Percentiles rank a stretch among this genome's conserved stretches.
Evolutionary conservation across 2,888 invertebrate genomes (phyloP).

Genomic region (Melanargia galathea): DNA sequence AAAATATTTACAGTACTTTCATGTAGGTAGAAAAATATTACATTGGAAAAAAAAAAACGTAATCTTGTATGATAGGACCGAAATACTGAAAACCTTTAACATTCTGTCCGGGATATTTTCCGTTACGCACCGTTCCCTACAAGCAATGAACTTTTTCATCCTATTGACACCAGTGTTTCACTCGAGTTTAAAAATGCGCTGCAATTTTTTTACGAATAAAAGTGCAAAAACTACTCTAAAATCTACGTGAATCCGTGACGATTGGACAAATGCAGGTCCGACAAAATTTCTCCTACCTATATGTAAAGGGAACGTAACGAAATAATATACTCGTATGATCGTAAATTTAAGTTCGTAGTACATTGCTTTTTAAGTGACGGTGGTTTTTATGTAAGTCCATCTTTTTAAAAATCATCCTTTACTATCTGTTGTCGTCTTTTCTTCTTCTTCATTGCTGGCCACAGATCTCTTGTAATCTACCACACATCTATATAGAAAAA

Average conservation of each 20-base stretch:
- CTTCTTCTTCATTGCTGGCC: too few species aligned
- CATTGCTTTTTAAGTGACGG: constrained; percentile 6
- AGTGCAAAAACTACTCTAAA: background rate
- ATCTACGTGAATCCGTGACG: constrained; percentile 1
- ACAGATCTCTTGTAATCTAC: too few species aligned
- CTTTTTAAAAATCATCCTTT: too few species aligned
- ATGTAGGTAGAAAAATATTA: background rate
- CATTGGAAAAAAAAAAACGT: background rate
- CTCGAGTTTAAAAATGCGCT: constrained; percentile 10
- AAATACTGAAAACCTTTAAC: background rate
- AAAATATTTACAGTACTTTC: background rate
- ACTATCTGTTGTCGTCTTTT: too few species aligned
- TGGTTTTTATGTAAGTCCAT: too few species aligned
- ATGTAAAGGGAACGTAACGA: background rate
- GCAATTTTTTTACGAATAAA: background rate
- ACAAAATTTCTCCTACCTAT: background rate
- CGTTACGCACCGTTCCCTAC: background rate
- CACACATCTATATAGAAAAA: too few species aligned
- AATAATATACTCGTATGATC: too few species aligned
- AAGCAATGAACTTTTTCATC: background rate
- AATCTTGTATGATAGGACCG: background rate
- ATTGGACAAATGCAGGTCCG: background rate
- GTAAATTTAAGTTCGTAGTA: background rate
- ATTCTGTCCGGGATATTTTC: background rate
- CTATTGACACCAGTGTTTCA: background rate